phyloP scores from a whole-genome alignment of 2,113 vertebrate species.

The Chinchilla lanigera region DNA sequence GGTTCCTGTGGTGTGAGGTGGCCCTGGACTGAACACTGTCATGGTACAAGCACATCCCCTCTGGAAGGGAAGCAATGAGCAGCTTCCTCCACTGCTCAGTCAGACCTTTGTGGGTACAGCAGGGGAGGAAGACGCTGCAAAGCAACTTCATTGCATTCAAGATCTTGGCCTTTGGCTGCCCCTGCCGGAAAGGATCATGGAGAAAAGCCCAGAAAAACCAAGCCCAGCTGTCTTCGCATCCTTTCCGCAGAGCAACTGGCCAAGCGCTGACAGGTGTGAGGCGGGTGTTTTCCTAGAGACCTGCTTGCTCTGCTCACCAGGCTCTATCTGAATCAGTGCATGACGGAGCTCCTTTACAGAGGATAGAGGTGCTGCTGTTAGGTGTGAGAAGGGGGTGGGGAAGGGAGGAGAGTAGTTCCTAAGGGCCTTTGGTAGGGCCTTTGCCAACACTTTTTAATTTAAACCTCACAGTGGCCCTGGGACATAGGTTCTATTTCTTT shows the following conservation, averaged over 20 bases:
- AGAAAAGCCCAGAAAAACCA: slow-evolving; percentile 78
- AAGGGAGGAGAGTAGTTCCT: too few relatives aligned
- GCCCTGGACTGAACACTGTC: background rate
- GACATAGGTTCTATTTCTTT: background rate
- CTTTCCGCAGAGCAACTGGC: slow-evolving; percentile 54
- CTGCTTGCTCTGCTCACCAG: slow-evolving; percentile 17
- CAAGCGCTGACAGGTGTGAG: slow-evolving; percentile 75
- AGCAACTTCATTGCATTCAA: background rate
- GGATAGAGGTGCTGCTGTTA: background rate
- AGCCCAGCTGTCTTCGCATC: slow-evolving; percentile 74
- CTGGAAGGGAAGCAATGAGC: background rate
- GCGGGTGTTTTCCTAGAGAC: slow-evolving; percentile 59
- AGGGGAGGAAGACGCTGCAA: slow-evolving; percentile 44
- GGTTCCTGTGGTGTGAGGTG: background rate
- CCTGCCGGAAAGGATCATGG: slow-evolving; percentile 73
- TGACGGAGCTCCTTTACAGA: background rate
- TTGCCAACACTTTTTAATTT: background rate
- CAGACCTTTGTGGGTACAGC: slow-evolving; percentile 29
- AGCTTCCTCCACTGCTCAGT: background rate
- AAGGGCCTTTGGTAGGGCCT: background rate
- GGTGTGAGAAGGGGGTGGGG: background rate
- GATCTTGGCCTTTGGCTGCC: slow-evolving; percentile 76
- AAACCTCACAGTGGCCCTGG: background rate
- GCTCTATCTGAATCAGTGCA: background rate
- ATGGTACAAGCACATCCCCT: background rate